A percentile compares a stretch with the other conserved stretches of the same genome.
These are phyloP conservation scores for Holothuria leucospilota DNA, from an alignment of 53 echinoderm and acorn worm genomes.

Conservation along the genomic window DNA sequence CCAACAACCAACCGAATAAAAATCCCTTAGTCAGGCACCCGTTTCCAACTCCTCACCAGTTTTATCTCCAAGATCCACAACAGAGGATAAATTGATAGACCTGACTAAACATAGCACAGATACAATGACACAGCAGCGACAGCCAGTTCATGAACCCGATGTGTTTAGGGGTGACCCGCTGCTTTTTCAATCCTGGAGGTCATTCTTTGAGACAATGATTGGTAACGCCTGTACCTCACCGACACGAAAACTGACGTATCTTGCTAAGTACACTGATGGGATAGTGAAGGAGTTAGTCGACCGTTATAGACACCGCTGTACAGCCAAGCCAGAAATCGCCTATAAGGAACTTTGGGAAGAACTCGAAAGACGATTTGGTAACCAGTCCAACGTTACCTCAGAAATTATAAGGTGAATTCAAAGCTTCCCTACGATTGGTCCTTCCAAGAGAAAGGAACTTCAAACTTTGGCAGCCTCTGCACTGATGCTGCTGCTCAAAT, in stretches of 20 bases:
- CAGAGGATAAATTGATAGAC: constrained; percentile 28
- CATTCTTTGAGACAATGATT: constrained; percentile 50
- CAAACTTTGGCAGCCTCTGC: constrained; percentile 49
- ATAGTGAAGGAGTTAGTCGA: constrained; percentile 47
- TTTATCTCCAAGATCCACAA: neutral
- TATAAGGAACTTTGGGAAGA: constrained; percentile 54
- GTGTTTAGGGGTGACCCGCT: constrained; percentile 48
- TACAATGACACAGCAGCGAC: constrained; percentile 39
- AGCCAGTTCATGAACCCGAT: constrained; percentile 59
- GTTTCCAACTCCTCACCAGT: too few relatives aligned
- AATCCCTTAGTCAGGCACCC: too few relatives aligned
- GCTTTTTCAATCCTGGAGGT: constrained; percentile 54
- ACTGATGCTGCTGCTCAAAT: constrained; percentile 47
- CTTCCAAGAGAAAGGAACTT: constrained; percentile 22
- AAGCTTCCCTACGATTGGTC: constrained; percentile 29
- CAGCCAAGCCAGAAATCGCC: constrained; percentile 18
- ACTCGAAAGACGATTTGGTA: too few relatives aligned
- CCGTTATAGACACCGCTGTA: constrained; percentile 45
- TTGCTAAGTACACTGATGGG: too few relatives aligned
- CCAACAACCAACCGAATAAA: too few relatives aligned
- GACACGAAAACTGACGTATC: constrained; percentile 43
- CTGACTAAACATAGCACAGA: constrained; percentile 51
- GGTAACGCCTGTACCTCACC: constrained; percentile 14
- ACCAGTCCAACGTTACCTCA: constrained; percentile 47
- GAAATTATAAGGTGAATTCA: constrained; percentile 34